A percentile compares a stretch with the other conserved stretches of the same genome.
Evolutionary conservation across 2,113 vertebrate genomes (phyloP).

Genomic region (Hippoglossus stenolepis): DNA sequence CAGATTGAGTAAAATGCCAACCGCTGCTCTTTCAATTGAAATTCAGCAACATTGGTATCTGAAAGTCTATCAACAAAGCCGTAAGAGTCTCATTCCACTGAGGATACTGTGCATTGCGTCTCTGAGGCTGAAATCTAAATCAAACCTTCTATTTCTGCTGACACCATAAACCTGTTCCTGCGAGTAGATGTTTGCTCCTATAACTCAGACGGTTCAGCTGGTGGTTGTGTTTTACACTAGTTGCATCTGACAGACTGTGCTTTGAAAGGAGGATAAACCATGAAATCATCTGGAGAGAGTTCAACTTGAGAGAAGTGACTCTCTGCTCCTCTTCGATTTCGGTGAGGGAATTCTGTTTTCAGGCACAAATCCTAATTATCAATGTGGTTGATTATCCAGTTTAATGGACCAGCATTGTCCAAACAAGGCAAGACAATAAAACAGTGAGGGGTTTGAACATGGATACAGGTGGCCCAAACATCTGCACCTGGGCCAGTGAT

Average conservation of each 20-base stretch:
- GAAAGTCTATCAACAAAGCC: constrained; percentile 10
- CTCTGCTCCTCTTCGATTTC: neutral
- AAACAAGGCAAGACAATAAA: neutral
- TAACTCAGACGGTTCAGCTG: neutral
- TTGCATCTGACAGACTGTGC: constrained; percentile 12
- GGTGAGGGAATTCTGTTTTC: constrained; percentile 3
- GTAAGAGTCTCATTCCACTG: neutral
- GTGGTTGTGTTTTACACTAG: neutral
- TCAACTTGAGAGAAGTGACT: constrained; percentile 9
- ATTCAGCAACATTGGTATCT: constrained; percentile 12
- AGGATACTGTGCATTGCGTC: neutral
- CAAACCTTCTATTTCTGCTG: constrained; percentile 7
- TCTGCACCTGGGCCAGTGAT: neutral
- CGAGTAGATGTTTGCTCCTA: constrained; percentile 3
- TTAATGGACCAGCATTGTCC: neutral
- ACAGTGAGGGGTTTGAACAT: neutral
- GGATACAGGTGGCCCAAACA: neutral
- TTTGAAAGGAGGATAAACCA: constrained; percentile 5
- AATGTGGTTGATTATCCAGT: constrained; percentile 7
- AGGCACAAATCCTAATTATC: constrained; percentile 9
- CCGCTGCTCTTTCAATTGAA: neutral
- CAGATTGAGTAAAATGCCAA: constrained; percentile 4
- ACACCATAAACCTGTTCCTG: neutral
- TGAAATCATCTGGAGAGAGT: neutral
- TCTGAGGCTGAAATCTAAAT: constrained; percentile 16